These are phyloP conservation scores for Isaurus tuberculatus DNA, from an alignment of 92 coral and sea anemone species.

Conservation along the genomic window DNA sequence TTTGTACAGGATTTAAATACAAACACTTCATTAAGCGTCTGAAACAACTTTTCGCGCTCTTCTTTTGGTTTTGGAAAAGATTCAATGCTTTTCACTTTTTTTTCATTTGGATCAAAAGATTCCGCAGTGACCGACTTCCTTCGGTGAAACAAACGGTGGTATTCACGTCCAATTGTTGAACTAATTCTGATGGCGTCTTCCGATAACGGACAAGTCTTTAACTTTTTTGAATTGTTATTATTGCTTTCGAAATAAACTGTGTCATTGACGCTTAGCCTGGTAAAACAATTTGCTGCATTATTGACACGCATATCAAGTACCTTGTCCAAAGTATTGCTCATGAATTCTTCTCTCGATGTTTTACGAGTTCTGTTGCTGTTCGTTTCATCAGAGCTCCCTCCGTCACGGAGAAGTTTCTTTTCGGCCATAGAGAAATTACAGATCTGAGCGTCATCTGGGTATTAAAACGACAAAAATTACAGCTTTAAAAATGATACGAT, in stretches of 20 bases:
- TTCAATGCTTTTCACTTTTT: not conserved
- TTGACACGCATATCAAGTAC: constrained; percentile 53
- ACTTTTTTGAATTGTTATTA: not conserved
- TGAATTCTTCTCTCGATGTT: constrained; percentile 40
- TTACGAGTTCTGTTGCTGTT: not conserved
- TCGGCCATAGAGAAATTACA: constrained; percentile 19
- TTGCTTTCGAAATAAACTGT: not conserved
- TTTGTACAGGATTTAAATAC: constrained; percentile 62
- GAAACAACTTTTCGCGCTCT: constrained; percentile 54
- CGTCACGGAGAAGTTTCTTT: not conserved
- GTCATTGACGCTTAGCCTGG: constrained; percentile 41
- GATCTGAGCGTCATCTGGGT: not conserved
- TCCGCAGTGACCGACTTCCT: constrained; percentile 66
- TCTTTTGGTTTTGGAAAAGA: constrained; percentile 52
- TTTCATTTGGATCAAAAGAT: constrained; percentile 37
- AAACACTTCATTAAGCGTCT: constrained; percentile 55
- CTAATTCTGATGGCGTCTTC: constrained; percentile 29
- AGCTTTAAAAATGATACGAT: not conserved
- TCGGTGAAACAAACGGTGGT: constrained; percentile 45
- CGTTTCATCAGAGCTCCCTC: not conserved
- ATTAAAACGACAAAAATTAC: not conserved
- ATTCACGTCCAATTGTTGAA: constrained; percentile 5
- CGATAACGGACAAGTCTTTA: constrained; percentile 2
- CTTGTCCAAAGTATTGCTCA: constrained; percentile 20
- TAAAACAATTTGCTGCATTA: constrained; percentile 52